Percentiles rank a stretch among this genome's conserved stretches.
phyloP scores from a whole-genome alignment of 2,888 invertebrate species.

The Drosophila siamana region DNA sequence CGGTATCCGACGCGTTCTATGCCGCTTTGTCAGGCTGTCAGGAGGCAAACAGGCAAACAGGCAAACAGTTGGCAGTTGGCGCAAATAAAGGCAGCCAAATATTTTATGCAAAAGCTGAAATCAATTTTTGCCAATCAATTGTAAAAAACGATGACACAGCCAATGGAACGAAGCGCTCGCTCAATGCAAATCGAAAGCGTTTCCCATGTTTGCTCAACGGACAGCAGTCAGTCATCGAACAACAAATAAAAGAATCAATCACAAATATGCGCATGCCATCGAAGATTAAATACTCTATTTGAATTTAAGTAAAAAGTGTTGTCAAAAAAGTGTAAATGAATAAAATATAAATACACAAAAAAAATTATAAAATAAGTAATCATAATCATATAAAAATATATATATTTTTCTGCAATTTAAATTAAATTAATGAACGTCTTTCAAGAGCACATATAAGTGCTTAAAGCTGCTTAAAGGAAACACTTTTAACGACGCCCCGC shows the following conservation, averaged over 20 bases:
- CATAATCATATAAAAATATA: too few relatives aligned
- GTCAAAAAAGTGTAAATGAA: too few relatives aligned
- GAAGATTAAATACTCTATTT: constrained; percentile 1
- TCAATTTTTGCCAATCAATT: constrained; percentile 80
- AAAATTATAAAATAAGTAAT: too few relatives aligned
- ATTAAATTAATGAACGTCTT: too few relatives aligned
- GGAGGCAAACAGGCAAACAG: constrained; percentile 13
- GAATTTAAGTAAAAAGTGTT: too few relatives aligned
- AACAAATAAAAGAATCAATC: constrained; percentile 1
- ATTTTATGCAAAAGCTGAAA: constrained; percentile 77
- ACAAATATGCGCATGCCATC: not conserved
- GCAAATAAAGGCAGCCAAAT: constrained; percentile 68
- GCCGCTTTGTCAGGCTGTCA: constrained; percentile 56
- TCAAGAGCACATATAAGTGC: too few relatives aligned
- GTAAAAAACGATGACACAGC: constrained; percentile 64
- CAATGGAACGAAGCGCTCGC: constrained; percentile 33
- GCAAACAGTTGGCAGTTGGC: constrained; percentile 55
- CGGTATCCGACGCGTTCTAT: constrained; percentile 8
- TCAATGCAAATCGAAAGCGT: constrained; percentile 33
- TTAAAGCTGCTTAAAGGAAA: too few relatives aligned
- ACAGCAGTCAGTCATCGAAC: constrained; percentile 11
- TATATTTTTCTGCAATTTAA: too few relatives aligned
- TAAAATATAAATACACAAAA: too few relatives aligned
- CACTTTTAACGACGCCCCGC: too few relatives aligned
- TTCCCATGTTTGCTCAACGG: constrained; percentile 59